Evolutionary conservation across 2,113 vertebrate species (phyloP), one percentile per base, ranked within the genome.

Genomic region (Microtus richardsoni): DNA sequence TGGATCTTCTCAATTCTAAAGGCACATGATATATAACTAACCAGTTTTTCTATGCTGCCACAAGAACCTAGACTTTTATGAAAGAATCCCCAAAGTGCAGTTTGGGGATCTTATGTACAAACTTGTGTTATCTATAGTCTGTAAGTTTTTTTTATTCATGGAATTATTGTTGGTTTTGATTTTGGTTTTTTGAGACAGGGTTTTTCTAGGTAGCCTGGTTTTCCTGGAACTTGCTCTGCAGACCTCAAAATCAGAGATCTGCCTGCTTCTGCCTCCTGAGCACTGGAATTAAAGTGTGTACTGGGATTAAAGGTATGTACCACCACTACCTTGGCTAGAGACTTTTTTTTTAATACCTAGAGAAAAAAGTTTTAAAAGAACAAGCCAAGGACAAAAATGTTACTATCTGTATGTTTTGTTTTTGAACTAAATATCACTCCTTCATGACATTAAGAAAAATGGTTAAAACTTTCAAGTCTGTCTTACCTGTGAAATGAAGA

Each of bases 351-450:
- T 66, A 68, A 70, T 70, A 70, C 62, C 33, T 78, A 78, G 44
- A 36, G 66, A 66, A 24, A 44, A 66, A 84, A 17, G 6, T 5
- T 88, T 86, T 62, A 52, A 80, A 92, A 83, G 75, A 95, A 83
- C 5, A 62, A 28, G 44, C 39, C 68, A 79, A 89, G 26, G 12
- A 94, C 79, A 93, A 91, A 70, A 52, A 60, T 30, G 7, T 80
- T 79, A 90, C 75, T 19, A 58, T 44, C 44, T 94, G 84, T 88
- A 17, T 85, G 21, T 88, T 26, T 39, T 96, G 54, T 87, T 91
- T 96, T 96, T 74, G 89, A 21, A 91, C 19, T 85, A 90, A 82
- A n/a, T 22, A n/a, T n/a, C 49, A 88, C 78, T 95, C 86, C 58
- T 58, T 58, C 21, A 73, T 85, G 39, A 71, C 24, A 24, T 80